phyloP scores from a whole-genome alignment of 2,113 vertebrate species.

The Gadus chalcogrammus region DNA sequence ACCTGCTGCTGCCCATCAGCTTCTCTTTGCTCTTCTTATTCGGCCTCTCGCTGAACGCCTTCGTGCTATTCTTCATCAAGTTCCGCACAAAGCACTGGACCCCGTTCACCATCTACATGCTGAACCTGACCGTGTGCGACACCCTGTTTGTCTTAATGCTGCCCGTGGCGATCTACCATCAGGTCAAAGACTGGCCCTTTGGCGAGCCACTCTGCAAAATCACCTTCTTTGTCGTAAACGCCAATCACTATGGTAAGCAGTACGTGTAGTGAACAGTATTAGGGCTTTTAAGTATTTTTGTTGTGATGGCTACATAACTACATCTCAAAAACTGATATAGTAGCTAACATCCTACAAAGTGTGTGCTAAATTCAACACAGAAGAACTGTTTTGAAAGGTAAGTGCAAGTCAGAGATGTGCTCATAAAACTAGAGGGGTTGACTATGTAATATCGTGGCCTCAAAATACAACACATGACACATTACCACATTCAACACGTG shows the following conservation, averaged over 20 bases:
- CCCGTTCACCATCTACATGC: constrained; percentile 55
- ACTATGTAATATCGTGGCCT: no score
- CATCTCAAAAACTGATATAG: no score
- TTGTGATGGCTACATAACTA: no score
- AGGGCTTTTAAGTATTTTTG: no score
- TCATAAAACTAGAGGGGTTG: no score
- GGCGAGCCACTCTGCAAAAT: constrained; percentile 84
- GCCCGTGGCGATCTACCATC: constrained; percentile 92
- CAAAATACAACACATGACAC: no score
- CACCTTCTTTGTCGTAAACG: constrained; percentile 93
- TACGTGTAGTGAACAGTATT: not conserved
- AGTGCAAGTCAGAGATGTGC: no score
- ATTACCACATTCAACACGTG: no score
- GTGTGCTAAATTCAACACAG: no score
- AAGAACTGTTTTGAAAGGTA: no score
- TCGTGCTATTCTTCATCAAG: constrained; percentile 83
- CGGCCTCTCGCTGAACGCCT: constrained; percentile 83
- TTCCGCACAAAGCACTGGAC: constrained; percentile 91
- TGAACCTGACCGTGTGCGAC: constrained; percentile 84
- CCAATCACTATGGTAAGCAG: constrained; percentile 87
- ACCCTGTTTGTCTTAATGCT: constrained; percentile 86
- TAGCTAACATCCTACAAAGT: no score
- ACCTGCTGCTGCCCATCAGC: constrained; percentile 89
- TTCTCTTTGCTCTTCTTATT: constrained; percentile 86
- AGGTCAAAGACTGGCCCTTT: constrained; percentile 90